Conservation (phyloP, 2,888 invertebrate species). For the Aphidoletes aphidimyza region DNA sequence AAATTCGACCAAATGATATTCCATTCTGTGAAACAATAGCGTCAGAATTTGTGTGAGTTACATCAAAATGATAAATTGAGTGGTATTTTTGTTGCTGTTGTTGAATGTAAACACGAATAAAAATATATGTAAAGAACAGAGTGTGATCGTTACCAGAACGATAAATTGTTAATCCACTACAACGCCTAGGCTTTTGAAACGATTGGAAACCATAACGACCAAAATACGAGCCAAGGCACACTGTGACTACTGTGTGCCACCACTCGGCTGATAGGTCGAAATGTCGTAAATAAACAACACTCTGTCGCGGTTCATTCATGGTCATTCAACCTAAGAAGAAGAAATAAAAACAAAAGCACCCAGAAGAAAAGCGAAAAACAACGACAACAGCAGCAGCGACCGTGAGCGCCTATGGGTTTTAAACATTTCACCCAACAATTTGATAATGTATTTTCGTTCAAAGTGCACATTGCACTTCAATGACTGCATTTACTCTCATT, state of each 20-base stretch:
- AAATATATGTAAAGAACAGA: too few relatives aligned
- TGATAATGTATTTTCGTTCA: slow-evolving; percentile 41
- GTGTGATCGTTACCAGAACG: not conserved
- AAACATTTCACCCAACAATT: slow-evolving; percentile 14
- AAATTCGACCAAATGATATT: not conserved
- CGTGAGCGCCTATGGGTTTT: not conserved
- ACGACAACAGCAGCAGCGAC: not conserved
- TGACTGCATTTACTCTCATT: not conserved
- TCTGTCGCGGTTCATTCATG: slow-evolving; percentile 30
- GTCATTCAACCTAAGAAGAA: slow-evolving; percentile 38
- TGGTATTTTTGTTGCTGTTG: too few relatives aligned
- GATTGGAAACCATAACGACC: slow-evolving; percentile 16
- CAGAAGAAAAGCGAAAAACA: slow-evolving; percentile 1
- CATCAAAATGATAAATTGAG: not conserved
- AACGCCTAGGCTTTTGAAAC: not conserved
- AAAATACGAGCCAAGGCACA: not conserved
- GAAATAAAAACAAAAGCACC: not conserved
- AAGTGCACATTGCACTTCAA: not conserved
- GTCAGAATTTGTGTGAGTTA: not conserved
- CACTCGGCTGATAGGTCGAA: slow-evolving; percentile 28
- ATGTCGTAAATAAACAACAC: slow-evolving; percentile 19
- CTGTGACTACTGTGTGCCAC: too few relatives aligned
- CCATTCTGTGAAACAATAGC: not conserved
- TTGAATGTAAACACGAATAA: too few relatives aligned
- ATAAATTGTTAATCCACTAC: not conserved